Conservation (phyloP, 2,113 vertebrate genomes). For the Hippopotamus amphibius region DNA sequence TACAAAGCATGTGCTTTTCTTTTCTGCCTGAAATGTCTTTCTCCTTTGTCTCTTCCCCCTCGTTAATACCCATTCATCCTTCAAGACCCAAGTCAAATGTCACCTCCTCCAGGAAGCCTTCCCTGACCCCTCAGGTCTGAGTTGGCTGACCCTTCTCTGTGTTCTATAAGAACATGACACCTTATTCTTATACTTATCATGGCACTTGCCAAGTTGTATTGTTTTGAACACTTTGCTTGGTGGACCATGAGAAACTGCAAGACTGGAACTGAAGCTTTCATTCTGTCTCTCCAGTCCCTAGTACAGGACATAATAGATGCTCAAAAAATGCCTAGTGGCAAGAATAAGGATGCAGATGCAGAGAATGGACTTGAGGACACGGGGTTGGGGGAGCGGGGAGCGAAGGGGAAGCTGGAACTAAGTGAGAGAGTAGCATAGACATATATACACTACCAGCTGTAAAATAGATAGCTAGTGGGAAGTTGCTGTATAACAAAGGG, state of each 20-base stretch:
- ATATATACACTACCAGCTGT: too few species aligned
- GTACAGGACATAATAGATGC: accelerated
- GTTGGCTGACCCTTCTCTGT: neutral
- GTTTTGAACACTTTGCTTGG: neutral
- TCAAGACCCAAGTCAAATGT: neutral
- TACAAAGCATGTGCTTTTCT: neutral
- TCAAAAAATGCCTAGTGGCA: neutral
- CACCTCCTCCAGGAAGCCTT: neutral
- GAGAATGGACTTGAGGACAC: too few species aligned
- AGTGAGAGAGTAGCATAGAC: too few species aligned
- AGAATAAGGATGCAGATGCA: too few species aligned
- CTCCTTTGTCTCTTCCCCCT: neutral
- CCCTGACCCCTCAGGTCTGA: neutral
- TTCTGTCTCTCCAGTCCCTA: neutral
- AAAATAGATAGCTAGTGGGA: too few species aligned
- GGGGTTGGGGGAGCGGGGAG: too few species aligned
- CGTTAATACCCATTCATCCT: neutral
- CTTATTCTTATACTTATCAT: neutral
- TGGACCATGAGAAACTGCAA: accelerated
- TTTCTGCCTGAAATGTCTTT: neutral
- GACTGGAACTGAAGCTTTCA: neutral
- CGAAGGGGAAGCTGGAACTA: too few species aligned
- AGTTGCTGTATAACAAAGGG: too few species aligned
- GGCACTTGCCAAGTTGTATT: neutral
- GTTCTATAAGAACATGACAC: too few species aligned